phyloP scores from a whole-genome alignment of 1,140 invertebrate genomes.

The Aphaenogaster floridana region DNA sequence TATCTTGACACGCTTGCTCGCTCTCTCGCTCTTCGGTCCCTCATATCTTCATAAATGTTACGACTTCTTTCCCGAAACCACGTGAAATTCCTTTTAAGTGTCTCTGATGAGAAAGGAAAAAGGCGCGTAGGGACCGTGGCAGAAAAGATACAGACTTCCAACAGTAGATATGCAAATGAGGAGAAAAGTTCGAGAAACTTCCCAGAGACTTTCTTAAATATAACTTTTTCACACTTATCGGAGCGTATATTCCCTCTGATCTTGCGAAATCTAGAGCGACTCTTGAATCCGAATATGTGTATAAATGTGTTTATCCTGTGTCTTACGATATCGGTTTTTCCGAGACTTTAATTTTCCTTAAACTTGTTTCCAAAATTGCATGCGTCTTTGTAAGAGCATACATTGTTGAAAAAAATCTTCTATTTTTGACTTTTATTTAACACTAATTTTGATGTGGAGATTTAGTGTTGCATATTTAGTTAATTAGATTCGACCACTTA shows the following conservation, averaged over 20 bases:
- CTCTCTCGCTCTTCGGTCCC: neutral
- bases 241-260: neutral
- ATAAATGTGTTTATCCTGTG: neutral
- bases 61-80: conserved; percentile 50
- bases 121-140: neutral
- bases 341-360: neutral
- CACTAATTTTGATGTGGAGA: too few relatives aligned
- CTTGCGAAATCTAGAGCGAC: neutral
- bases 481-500: too few relatives aligned
- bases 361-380: neutral
- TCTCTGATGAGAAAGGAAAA: conserved; percentile 56
- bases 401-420: neutral
- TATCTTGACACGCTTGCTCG: neutral
- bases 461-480: too few relatives aligned
- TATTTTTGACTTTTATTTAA: neutral
- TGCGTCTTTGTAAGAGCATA: neutral
- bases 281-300: neutral
- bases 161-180: conserved; percentile 51
- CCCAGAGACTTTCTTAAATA: conserved; percentile 24
- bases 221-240: conserved; percentile 29
- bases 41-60: conserved; percentile 56
- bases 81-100: conserved; percentile 63
- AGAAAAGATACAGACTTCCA: conserved; percentile 13
- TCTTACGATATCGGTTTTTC: neutral
- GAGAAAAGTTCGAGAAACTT: neutral